A percentile compares a stretch with the other conserved stretches of the same genome.
Evolutionary conservation across 53 echinoderm and acorn worm genomes (phyloP).

Genomic region (Holothuria leucospilota): DNA sequence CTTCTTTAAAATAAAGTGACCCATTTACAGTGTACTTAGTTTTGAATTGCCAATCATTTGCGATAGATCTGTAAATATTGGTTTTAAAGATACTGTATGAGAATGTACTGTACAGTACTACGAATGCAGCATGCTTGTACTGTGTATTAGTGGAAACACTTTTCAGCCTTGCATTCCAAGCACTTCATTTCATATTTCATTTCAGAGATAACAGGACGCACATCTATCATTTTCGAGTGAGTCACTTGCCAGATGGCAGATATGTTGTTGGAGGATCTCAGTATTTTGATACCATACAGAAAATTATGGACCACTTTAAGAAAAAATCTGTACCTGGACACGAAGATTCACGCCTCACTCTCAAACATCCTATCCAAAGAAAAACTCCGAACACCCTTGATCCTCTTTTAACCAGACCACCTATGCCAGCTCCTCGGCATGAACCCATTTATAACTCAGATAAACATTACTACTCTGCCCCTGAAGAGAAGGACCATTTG

Average conservation of each 20-base stretch:
- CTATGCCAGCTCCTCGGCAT: conserved; percentile 75
- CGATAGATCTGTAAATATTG: too few relatives aligned
- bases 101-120: too few relatives aligned
- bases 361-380: conserved; percentile 37
- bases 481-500: conserved; percentile 66
- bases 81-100: too few relatives aligned
- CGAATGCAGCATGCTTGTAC: too few relatives aligned
- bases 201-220: conserved; percentile 34
- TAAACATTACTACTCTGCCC: conserved; percentile 74
- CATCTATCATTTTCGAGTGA: conserved; percentile 45
- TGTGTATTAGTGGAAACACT: too few relatives aligned
- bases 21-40: too few relatives aligned
- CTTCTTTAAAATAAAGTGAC: too few relatives aligned
- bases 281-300: conserved; percentile 32
- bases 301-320: conserved; percentile 22
- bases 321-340: conserved; percentile 41
- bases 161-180: too few relatives aligned
- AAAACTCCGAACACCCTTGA: background rate
- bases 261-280: conserved; percentile 20
- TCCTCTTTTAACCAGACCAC: conserved; percentile 52
- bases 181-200: background rate
- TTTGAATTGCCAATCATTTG: too few relatives aligned
- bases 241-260: conserved; percentile 28
- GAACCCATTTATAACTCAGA: conserved; percentile 60
- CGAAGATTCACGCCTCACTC: conserved; percentile 12